Evolutionary conservation across 35 echinoderm and acorn worm species (phyloP).

Genomic region (Apostichopus parvimensis): DNA sequence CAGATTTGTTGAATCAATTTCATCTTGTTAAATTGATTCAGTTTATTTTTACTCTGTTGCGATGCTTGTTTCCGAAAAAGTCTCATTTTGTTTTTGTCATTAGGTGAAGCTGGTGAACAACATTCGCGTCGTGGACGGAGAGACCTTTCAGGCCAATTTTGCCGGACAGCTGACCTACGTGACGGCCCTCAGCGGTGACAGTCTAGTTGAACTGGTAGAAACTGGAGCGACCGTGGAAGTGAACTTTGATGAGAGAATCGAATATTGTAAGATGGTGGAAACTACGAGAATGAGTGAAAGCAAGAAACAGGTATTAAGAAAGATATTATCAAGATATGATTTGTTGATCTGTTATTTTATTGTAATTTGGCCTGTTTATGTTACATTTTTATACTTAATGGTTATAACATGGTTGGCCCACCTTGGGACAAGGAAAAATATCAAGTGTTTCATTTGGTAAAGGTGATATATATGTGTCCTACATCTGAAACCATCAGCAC

Average conservation of each 20-base stretch:
- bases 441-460: too few relatives aligned
- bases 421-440: too few relatives aligned
- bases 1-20: too few relatives aligned
- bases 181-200: constrained; percentile 80
- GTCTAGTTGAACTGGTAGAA: constrained; percentile 62
- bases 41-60: too few relatives aligned
- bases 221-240: constrained; percentile 70
- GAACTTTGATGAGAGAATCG: constrained; percentile 79
- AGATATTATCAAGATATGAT: neutral
- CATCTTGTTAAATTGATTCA: too few relatives aligned
- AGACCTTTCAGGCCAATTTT: constrained; percentile 83
- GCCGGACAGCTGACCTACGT: constrained; percentile 88
- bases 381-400: too few relatives aligned
- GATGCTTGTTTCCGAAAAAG: too few relatives aligned
- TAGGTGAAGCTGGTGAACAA: constrained; percentile 92
- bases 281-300: constrained; percentile 80
- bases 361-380: too few relatives aligned
- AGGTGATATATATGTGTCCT: too few relatives aligned
- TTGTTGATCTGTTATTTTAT: too few relatives aligned
- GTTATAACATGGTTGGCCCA: too few relatives aligned
- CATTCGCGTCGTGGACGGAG: constrained; percentile 69
- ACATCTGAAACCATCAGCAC: too few relatives aligned
- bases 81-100: neutral
- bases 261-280: constrained; percentile 80
- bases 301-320: constrained; percentile 69